Evolutionary conservation across 2,113 vertebrate species (phyloP), one percentile per base, ranked within the genome.

Genomic region (Phasianus colchicus): DNA sequence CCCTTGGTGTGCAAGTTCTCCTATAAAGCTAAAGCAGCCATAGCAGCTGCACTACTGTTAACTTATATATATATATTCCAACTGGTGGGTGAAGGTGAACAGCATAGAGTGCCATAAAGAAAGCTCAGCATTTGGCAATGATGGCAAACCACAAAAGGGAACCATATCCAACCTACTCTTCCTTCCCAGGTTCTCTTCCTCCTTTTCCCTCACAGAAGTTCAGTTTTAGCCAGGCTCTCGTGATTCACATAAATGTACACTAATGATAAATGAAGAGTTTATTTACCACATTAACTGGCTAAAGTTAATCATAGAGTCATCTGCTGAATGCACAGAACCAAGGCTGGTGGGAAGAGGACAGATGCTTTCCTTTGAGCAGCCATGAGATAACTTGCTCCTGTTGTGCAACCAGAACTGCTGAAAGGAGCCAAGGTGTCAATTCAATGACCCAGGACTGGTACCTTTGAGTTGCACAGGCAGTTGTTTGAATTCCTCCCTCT

Each of bases 1-100:
- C 55, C 12, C 55, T 6, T 8, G 55, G 22, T 3, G 5, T 7
- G 19, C 5, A 74, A 21, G 11, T 60, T 90, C 5, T 67, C 38
- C 48, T 66, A 15, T 25, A 38, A 45, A 81, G 36, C 29, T 88
- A 27, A n/a, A n/a, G 47, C 79, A 66, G 50, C 48, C 69, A 30
- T 1, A 76, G 42, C 47, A 87, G 18, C 57, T 60, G 19, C 17
- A 20, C 45, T 17, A 43, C 17, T 25, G 8, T 19, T 1, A 75
- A 64, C 6, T 3, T 24, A 8, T 1, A 0, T 1, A 0, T 1
- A 0, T 7, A 14, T 27, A 47, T 7, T 55, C 81, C 66, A 32
- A 67, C n/a, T 3, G 3, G 17, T 32, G 32, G 52, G 0, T 4
- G 5, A 5, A 19, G 21, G 15, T 29, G 19, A 47, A 48, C 38